Evolutionary conservation across 2,797 vertebrate species (phyloP), one percentile per base, ranked within the genome.

Genomic region (Sebastes minor): DNA sequence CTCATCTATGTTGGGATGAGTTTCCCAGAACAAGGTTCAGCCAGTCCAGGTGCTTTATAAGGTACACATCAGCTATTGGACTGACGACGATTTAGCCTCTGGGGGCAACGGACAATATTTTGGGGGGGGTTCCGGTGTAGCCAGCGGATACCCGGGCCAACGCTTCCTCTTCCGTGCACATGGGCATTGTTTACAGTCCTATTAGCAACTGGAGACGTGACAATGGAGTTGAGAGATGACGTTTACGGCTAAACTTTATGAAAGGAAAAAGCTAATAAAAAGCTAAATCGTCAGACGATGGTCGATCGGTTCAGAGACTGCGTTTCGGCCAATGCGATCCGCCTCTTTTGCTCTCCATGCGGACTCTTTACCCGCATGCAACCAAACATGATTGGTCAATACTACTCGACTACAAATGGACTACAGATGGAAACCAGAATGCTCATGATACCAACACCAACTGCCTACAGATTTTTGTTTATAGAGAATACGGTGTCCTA

Each of bases 31-130:
- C 52, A 27, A 14, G 32, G 22, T 30, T 59, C 35, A 88, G 66
- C 63, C 63, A n/a, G 25, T 88, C 72, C 67, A 60, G 22, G 74
- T 56, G 74, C 82, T 82, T 75, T 30, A 38, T 64, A 30, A 8
- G 42, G 42, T 18, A 46, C 16, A 18, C 42, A 46, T 18, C 16
- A 46, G 42, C 3, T 46, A 52, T n/a, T n/a, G 49, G 49, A 10
- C 49, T 52, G 49, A 52, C 8, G 4, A n/a, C 14, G 20, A 52
- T 52, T 20, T 52, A 60, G 16, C 8, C 57, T 23, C 10, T 52
- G 2, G 20, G 53, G 49, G 49, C 20, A 4, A 53, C 20, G 9
- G 4, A n/a, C 8, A 22, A n/a, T 53, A 53, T 53, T 53, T 53
- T n/a, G 12, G 35, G 35, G 5, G 8, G 53, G 10, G 20, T 55